Base-by-base conservation (phyloP, 2,888 invertebrate species). In the Papilio protenor region DNA sequence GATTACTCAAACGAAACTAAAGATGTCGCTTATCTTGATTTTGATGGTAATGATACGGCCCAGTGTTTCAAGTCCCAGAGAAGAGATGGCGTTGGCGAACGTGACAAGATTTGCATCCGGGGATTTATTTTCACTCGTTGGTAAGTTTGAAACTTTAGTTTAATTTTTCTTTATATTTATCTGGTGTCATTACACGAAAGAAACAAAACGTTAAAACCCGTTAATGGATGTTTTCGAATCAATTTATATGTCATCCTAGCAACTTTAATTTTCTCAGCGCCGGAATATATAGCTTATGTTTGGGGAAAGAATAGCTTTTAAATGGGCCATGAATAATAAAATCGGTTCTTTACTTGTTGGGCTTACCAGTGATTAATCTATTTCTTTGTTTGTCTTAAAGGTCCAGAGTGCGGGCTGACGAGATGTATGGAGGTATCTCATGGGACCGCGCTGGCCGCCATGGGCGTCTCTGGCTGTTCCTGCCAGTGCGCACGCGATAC, bases 361-460 rank as follows among this genome's bases (percentile, higher is more conserved):
- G 33, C 5, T 14, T 47, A 47, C 11, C 12, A 12, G 11, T 73
- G 16, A 12, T 6, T 40, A 61, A 16, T 55, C 18, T 69, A 33
- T 47, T 57, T 61, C 59, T 59, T 23, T 40, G 14, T 49, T 2
- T 23, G 40, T 40, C 40, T 90, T 88, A 4, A 84, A 96, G 95
- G 94, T 45, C 89, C 92, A 0, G 94, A 95, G 80, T 96, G 96
- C 83, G 95, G 96, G 40, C 92, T 95, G 73, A 96, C 96, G 14
- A 95, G 96, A 11, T 97, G 97, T 85, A 96, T 96, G 89, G 96
- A 96, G 79, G 87, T 96, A 76, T 96, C 96, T 82, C 96, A 96
- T 81, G 96, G 96, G 3, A 97, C 97, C 0, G 96, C 90, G 47
- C 87, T 91, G 57, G 86, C 91, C 0, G 89, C 92, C 1, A 91